phyloP scores from a whole-genome alignment of 2,797 vertebrate species.

The Propithecus perrieri region DNA sequence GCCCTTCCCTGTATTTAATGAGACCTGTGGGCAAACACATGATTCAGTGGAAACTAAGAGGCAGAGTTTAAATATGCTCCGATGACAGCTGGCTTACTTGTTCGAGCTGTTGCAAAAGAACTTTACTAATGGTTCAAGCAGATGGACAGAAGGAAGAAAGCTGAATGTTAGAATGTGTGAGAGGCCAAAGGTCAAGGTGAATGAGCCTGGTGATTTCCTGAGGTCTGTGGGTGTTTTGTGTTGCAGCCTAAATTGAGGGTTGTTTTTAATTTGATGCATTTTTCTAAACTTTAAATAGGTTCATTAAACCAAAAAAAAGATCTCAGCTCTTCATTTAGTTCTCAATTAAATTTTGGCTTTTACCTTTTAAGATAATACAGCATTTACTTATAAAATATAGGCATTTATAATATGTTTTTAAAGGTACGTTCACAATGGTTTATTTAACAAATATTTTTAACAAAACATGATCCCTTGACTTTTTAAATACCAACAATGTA shows the following conservation, averaged over 20 bases:
- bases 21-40: conserved; percentile 84
- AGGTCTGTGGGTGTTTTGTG: conserved; percentile 86
- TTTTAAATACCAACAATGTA: conserved; percentile 26
- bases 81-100: conserved; percentile 89
- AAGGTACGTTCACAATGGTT: conserved; percentile 34
- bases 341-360: conserved; percentile 67
- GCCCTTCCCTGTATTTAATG: conserved; percentile 83
- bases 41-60: conserved; percentile 87
- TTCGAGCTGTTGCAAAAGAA: conserved; percentile 85
- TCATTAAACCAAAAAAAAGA: conserved; percentile 73
- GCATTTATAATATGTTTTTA: conserved; percentile 47
- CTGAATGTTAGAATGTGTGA: conserved; percentile 88
- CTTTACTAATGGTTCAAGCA: conserved; percentile 89
- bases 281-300: conserved; percentile 76
- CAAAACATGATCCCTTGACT: conserved; percentile 3
- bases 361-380: conserved; percentile 49
- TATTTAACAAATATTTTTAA: conserved; percentile 53
- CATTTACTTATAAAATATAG: conserved; percentile 32
- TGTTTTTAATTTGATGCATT: conserved; percentile 85
- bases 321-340: conserved; percentile 63
- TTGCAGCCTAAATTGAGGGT: conserved; percentile 83
- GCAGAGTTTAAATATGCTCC: conserved; percentile 87
- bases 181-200: conserved; percentile 88
- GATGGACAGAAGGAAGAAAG: conserved; percentile 88
- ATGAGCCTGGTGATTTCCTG: conserved; percentile 88